Conservation (phyloP, 2,113 vertebrate species). For the Tamias sibiricus region DNA sequence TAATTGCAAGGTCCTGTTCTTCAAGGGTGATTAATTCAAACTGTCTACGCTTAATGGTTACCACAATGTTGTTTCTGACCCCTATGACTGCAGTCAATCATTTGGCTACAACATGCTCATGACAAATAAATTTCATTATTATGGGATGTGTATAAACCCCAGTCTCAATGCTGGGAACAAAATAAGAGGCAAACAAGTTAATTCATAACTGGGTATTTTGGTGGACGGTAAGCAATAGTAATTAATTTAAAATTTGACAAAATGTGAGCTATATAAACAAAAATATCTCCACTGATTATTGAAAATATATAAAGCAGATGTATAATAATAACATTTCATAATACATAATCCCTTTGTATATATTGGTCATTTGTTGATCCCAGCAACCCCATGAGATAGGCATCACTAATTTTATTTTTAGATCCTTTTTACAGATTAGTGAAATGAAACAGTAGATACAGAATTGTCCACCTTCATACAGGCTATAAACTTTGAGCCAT, state of each 20-base stretch:
- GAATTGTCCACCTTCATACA: background rate
- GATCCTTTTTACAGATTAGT: background rate
- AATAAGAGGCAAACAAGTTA: background rate
- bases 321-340: background rate
- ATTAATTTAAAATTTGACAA: background rate
- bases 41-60: background rate
- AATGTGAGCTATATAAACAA: background rate
- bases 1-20: background rate
- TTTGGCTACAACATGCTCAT: background rate
- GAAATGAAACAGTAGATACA: background rate
- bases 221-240: rapidly evolving
- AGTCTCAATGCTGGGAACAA: background rate
- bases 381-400: background rate
- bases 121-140: background rate
- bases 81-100: background rate
- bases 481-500: background rate
- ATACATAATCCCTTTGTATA: background rate
- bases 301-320: background rate
- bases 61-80: background rate
- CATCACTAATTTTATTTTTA: background rate
- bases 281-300: background rate
- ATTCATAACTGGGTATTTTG: background rate
- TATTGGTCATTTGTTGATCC: background rate
- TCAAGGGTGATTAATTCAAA: background rate
- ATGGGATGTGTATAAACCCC: background rate